Conservation (phyloP, 1,140 invertebrate genomes). For the Papilio polytes region DNA sequence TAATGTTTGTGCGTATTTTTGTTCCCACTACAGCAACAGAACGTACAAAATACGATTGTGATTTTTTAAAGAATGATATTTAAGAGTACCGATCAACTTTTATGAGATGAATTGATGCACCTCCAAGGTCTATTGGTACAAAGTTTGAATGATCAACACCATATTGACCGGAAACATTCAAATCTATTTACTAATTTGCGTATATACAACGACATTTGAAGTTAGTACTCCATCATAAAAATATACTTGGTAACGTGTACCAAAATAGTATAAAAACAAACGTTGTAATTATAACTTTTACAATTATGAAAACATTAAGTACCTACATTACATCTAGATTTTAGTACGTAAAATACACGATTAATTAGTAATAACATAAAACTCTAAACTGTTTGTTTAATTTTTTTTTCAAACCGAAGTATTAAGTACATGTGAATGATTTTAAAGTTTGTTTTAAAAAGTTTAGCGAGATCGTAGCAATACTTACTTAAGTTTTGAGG, state of each 20-base stretch:
- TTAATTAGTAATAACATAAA: neutral
- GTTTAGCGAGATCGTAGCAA: conserved; percentile 38
- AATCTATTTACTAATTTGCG: conserved; percentile 16
- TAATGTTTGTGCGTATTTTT: neutral
- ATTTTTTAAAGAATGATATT: conserved; percentile 1
- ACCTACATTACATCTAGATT: neutral
- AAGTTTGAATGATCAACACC: conserved; percentile 16
- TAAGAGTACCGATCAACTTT: neutral
- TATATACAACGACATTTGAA: conserved; percentile 13
- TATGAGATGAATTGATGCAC: conserved; percentile 24
- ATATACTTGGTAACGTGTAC: neutral
- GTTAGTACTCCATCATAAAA: neutral
- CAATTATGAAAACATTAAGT: conserved; percentile 13
- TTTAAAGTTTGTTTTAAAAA: conserved; percentile 4
- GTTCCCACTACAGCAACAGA: neutral
- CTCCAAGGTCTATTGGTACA: conserved; percentile 32
- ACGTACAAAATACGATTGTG: neutral
- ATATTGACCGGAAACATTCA: neutral
- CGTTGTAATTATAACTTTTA: neutral
- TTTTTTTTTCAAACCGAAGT: neutral
- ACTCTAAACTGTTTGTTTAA: neutral
- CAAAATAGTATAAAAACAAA: neutral
- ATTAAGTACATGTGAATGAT: neutral
- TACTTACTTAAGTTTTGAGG: conserved; percentile 65
- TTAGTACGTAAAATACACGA: neutral